Evolutionary conservation across 1,140 invertebrate genomes (phyloP).

Genomic region (Apis cerana): DNA sequence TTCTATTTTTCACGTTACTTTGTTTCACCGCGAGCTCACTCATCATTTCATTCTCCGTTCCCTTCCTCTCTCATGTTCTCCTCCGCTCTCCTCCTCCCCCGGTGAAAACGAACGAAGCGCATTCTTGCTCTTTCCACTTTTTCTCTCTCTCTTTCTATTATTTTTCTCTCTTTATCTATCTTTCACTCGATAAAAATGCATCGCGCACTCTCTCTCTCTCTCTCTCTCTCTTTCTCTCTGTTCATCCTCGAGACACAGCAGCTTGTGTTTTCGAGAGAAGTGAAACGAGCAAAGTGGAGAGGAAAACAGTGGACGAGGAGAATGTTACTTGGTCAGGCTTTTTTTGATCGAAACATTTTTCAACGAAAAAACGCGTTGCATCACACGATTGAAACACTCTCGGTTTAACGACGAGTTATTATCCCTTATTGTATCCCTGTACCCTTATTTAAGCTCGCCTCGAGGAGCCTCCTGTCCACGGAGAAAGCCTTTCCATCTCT

Average conservation of each 20-base stretch:
- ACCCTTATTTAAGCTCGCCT: background rate
- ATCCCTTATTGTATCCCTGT: too few relatives aligned
- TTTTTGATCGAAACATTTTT: background rate
- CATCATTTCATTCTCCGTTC: conserved; percentile 5
- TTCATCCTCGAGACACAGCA: background rate
- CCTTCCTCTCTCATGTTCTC: background rate
- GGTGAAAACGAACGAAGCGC: conserved; percentile 42
- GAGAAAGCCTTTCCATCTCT: background rate
- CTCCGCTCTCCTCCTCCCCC: conserved; percentile 9
- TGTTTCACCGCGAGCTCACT: background rate
- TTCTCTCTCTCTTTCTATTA: background rate
- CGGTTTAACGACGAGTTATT: background rate
- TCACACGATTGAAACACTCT: background rate
- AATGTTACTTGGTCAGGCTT: conserved; percentile 40
- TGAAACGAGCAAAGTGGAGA: conserved; percentile 12
- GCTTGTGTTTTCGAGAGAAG: conserved; percentile 4
- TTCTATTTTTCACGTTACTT: conserved; percentile 8
- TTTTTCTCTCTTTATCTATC: background rate
- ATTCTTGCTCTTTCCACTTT: conserved; percentile 30
- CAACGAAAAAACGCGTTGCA: background rate
- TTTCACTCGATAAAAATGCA: background rate
- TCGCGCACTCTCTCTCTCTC: background rate
- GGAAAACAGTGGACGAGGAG: conserved; percentile 47
- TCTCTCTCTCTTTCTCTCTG: too few relatives aligned
- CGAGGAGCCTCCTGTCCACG: background rate